These are phyloP conservation scores for Xenentodon cancila DNA, from an alignment of 2,797 vertebrate species.

Conservation along the genomic window DNA sequence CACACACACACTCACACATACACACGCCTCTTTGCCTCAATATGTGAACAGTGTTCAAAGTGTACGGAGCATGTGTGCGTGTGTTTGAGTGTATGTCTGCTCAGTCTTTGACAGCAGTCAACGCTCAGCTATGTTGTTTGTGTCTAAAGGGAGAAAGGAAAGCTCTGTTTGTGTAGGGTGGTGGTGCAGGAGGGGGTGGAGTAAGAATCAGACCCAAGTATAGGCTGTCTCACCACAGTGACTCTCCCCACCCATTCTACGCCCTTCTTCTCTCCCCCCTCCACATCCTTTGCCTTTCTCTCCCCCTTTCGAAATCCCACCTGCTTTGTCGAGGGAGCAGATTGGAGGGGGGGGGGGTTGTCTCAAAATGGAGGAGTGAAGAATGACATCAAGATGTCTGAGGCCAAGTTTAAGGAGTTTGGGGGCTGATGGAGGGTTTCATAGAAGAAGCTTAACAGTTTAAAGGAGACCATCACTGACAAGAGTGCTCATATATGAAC, in stretches of 20 bases:
- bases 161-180: slow-evolving; percentile 85
- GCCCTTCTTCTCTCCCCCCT: slow-evolving; percentile 28
- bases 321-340: slow-evolving; percentile 46
- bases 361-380: slow-evolving; percentile 69
- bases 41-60: slow-evolving; percentile 37
- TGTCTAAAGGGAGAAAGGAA: slow-evolving; percentile 81
- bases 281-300: slow-evolving; percentile 18
- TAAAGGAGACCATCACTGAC: background rate
- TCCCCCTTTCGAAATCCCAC: slow-evolving; percentile 43
- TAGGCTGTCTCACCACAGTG: slow-evolving; percentile 86
- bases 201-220: slow-evolving; percentile 88
- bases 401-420: slow-evolving; percentile 13
- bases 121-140: slow-evolving; percentile 70
- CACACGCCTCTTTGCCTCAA: slow-evolving; percentile 28
- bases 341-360: slow-evolving; percentile 59
- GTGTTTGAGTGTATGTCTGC: slow-evolving; percentile 30
- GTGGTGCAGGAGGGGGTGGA: slow-evolving; percentile 78
- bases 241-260: slow-evolving; percentile 81
- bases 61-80: slow-evolving; percentile 2
- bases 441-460: slow-evolving; percentile 2
- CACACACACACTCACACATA: background rate
- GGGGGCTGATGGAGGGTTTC: background rate
- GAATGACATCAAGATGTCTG: slow-evolving; percentile 40
- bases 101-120: slow-evolving; percentile 43
- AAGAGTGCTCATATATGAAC: no score